Percentiles rank a stretch among this genome's conserved stretches.
Conservation (phyloP, 1,140 invertebrate species). For the Drosophila watanabei region DNA sequence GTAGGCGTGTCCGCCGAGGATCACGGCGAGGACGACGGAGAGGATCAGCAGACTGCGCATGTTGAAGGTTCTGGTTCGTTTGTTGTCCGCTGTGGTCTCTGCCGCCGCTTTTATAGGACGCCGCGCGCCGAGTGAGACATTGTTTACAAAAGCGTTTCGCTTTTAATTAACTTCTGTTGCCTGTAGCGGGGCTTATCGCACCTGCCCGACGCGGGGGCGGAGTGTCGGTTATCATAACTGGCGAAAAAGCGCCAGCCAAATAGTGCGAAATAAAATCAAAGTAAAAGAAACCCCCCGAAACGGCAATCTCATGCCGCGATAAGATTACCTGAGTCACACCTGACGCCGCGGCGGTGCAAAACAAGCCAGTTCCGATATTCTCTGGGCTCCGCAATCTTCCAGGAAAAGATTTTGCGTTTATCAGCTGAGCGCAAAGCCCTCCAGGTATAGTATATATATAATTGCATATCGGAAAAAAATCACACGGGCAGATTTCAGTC, state of each 20-base stretch:
- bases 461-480: conserved; percentile 20
- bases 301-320: conserved; percentile 31
- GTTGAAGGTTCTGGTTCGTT: conserved; percentile 45
- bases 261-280: conserved; percentile 37
- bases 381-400: conserved; percentile 5
- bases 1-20: conserved; percentile 52
- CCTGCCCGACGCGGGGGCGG: background rate
- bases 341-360: background rate
- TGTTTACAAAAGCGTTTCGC: conserved; percentile 43
- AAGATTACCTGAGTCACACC: conserved; percentile 57
- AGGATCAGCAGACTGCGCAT: conserved; percentile 53
- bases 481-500: conserved; percentile 3
- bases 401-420: conserved; percentile 33
- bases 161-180: conserved; percentile 54
- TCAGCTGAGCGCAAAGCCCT: conserved; percentile 19
- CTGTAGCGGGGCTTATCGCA: conserved; percentile 40
- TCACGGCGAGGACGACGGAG: conserved; percentile 61
- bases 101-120: conserved; percentile 49
- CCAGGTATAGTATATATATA: background rate
- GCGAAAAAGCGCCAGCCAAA: conserved; percentile 12
- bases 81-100: conserved; percentile 4
- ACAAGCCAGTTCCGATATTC: conserved; percentile 19
- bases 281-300: conserved; percentile 40
- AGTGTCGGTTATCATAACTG: conserved; percentile 4
- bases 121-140: conserved; percentile 11